Base-by-base conservation (phyloP, 2,888 invertebrate species). In the Heliconius ismenius region DNA sequence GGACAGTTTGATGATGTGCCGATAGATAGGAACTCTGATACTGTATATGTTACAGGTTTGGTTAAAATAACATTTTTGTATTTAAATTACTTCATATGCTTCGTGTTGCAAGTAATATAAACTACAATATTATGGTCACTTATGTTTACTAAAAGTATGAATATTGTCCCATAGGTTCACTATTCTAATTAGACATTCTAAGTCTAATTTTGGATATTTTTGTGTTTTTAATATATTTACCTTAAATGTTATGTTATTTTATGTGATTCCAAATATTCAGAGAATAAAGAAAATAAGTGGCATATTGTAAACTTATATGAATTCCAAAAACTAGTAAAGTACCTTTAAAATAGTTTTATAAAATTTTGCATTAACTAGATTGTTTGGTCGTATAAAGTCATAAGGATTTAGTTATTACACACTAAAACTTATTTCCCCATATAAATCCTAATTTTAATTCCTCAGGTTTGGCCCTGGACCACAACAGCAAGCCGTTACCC, bases 401-500 rank as follows among this genome's bases (percentile, higher is more conserved):
- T 10, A 10, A 58, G 21, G 3, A 18, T 18, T 49, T 18, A 18
- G 18, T 18, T 18, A 7, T 21, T 49, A 58, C 6, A n/a, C 9
- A 9, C n/a, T 10, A 10, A n/a, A 10, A 7, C 58, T 39, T 15
- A 54, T 69, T 69, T n/a, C 11, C n/a, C 6, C 13, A 15, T 21
- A 60, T 15, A 39, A 72, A 26, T 58, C 39, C 7, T 10, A 24
- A 24, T 28, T 15, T 74, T 24, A 9, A 32, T 65, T 65, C 79
- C 83, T 7, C 85, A 95, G 96, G 96, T 74, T 92, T 96, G 79
- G 94, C 96, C 0, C 86, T 95, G 43, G 96, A 96, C 86, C 87
- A 87, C 77, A 89, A 91, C 79, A 96, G 96, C 86, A 94, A 94
- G 82, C 96, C 96, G 0, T 87, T 97, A 1, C 79, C 88, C 2